Percentiles rank a stretch among this genome's conserved stretches.
Evolutionary conservation across 2,888 invertebrate genomes (phyloP).

Genomic region (Erebia palarica): DNA sequence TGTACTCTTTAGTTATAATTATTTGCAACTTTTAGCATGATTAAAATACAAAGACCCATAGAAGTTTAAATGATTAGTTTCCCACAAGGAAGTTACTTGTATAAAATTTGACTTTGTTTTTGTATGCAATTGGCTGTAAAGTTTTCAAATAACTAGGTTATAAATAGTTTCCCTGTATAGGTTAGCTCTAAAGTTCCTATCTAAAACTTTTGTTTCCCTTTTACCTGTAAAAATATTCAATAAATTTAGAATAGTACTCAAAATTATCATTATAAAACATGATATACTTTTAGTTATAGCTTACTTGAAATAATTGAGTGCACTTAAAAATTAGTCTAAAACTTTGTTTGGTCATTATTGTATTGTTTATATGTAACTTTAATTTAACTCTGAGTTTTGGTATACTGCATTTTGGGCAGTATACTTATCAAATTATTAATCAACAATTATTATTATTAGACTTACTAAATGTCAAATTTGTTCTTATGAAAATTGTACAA

Average conservation of each 20-base stretch:
- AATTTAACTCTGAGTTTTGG: no score
- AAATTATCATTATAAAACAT: not conserved
- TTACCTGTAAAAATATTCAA: not conserved
- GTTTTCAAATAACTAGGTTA: conserved; percentile 26
- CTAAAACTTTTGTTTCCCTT: conserved; percentile 16
- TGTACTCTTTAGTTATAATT: conserved; percentile 16
- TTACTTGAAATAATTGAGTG: no score
- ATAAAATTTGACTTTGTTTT: not conserved
- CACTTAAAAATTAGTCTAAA: no score
- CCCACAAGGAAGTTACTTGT: not conserved
- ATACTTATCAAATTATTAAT: no score
- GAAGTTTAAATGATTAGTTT: not conserved
- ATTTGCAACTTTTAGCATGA: conserved; percentile 26
- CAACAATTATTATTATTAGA: no score
- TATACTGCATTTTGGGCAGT: no score
- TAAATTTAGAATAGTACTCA: not conserved
- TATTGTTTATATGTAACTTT: no score
- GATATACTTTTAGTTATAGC: no score
- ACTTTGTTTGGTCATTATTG: no score
- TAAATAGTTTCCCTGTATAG: conserved; percentile 28
- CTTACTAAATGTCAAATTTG: no score
- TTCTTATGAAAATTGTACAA: no score
- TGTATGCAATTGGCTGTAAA: not conserved
- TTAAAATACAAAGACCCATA: not conserved
- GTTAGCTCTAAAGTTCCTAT: conserved; percentile 22